Conservation (phyloP, 1,140 invertebrate species). For the Tetramorium simillimum region DNA sequence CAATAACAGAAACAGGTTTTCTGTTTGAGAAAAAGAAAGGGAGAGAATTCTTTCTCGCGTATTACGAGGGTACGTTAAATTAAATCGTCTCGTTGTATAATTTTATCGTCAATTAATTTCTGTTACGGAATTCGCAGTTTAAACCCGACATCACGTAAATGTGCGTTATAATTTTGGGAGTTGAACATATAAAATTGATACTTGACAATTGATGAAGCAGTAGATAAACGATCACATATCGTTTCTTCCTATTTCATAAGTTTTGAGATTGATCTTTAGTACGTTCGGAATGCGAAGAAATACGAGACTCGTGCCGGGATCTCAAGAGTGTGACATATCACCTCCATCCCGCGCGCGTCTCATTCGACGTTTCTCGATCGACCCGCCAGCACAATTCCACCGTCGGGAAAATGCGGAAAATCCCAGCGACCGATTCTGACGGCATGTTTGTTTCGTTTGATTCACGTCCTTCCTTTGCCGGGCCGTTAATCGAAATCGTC, state of each 20-base stretch:
- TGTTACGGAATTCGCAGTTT: no score
- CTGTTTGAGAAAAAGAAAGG: background rate
- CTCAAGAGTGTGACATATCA: slow-evolving; percentile 31
- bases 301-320: background rate
- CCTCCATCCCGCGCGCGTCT: background rate
- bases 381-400: background rate
- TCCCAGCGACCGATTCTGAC: background rate
- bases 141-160: background rate
- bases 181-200: background rate
- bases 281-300: background rate
- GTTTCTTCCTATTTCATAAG: background rate
- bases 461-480: slow-evolving; percentile 51
- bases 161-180: background rate
- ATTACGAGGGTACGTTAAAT: background rate
- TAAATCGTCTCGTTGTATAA: background rate
- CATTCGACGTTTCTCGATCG: slow-evolving; percentile 39
- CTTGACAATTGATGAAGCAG: background rate
- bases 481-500: slow-evolving; percentile 65
- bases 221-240: background rate
- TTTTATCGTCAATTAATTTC: background rate
- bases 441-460: slow-evolving; percentile 49
- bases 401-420: slow-evolving; percentile 30
- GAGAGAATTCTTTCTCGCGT: background rate
- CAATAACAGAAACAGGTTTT: background rate
- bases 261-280: background rate